Evolutionary conservation across 2,888 invertebrate genomes (phyloP).

Genomic region (Nomada lathburiana): DNA sequence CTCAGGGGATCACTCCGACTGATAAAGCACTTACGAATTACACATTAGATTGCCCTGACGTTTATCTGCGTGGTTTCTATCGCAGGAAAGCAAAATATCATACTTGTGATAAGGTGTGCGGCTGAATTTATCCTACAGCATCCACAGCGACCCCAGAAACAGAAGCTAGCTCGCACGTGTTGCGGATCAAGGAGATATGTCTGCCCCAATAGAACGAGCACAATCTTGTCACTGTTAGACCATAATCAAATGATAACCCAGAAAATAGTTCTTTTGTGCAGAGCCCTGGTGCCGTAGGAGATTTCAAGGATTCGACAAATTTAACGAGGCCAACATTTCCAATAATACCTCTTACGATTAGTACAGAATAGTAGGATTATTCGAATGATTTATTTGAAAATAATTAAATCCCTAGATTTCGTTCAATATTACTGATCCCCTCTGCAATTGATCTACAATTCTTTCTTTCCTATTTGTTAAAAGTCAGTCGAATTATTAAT

Average conservation of each 20-base stretch:
- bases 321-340: too few relatives aligned
- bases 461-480: too few relatives aligned
- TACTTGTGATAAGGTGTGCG: constrained; percentile 27
- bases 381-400: too few relatives aligned
- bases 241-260: constrained; percentile 28
- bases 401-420: too few relatives aligned
- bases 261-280: background rate
- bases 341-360: too few relatives aligned
- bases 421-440: too few relatives aligned
- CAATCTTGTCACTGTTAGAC: constrained; percentile 35
- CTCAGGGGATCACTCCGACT: constrained; percentile 12
- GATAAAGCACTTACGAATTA: constrained; percentile 28
- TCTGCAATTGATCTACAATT: too few relatives aligned
- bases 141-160: constrained; percentile 13
- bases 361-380: too few relatives aligned
- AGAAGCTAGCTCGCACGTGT: constrained; percentile 46
- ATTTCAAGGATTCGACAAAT: background rate
- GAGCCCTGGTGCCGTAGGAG: background rate
- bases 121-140: constrained; percentile 33
- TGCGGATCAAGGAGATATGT: constrained; percentile 52
- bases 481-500: too few relatives aligned
- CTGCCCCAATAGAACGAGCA: constrained; percentile 34
- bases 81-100: constrained; percentile 5
- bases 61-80: background rate
- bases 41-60: constrained; percentile 7